Percentiles rank a stretch among this genome's conserved stretches.
Conservation (phyloP, 37 sponge, comb jelly and placozoan genomes). For the Ianthella basta region DNA sequence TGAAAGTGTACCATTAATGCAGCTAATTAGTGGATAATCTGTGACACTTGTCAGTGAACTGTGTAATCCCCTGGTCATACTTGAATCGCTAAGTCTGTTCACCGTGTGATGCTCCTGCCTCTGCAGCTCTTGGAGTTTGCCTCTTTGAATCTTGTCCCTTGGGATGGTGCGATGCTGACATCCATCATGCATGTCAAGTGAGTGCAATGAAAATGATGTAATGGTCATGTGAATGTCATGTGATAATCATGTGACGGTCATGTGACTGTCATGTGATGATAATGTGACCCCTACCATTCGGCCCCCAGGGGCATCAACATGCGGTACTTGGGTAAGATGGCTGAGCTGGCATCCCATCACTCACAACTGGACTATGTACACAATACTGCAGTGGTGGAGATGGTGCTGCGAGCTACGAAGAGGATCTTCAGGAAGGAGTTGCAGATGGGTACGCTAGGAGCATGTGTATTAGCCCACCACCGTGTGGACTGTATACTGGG, state of each 20-base stretch:
- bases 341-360: conserved; percentile 43
- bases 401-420: conserved; percentile 82
- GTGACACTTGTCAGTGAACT: no score
- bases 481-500: no score
- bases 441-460: conserved; percentile 45
- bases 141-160: conserved; percentile 53
- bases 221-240: background rate
- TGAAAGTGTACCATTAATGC: no score
- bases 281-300: conserved; percentile 3
- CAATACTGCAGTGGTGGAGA: conserved; percentile 70
- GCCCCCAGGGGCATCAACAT: conserved; percentile 90
- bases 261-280: background rate
- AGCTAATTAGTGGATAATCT: no score
- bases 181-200: conserved; percentile 59
- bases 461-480: no score
- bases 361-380: conserved; percentile 64
- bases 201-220: background rate
- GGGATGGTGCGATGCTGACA: conserved; percentile 76
- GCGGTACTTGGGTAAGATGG: conserved; percentile 88
- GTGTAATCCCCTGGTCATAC: no score
- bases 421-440: conserved; percentile 61
- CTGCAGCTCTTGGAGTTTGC: conserved; percentile 62
- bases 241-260: background rate
- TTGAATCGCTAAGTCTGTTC: no score
- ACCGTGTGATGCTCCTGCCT: no score